These are phyloP conservation scores for Rhadina sibilatrix DNA, from an alignment of 2,113 vertebrate genomes.

Conservation along the genomic window DNA sequence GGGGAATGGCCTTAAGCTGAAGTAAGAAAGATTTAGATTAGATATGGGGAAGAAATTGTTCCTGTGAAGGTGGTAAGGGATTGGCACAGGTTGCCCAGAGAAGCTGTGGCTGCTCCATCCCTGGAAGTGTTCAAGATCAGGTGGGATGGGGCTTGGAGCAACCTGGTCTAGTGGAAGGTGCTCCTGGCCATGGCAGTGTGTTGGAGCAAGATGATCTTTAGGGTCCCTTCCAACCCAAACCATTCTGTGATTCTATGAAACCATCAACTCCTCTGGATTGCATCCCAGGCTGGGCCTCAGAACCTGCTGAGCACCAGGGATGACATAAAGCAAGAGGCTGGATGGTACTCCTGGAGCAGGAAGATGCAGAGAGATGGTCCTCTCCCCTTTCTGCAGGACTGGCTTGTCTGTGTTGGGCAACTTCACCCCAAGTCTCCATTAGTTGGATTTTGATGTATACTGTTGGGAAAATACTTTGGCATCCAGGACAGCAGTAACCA, in stretches of 20 bases:
- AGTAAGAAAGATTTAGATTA: background rate
- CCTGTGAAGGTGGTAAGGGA: background rate
- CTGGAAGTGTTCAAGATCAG: background rate
- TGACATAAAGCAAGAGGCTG: background rate
- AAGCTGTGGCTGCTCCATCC: background rate
- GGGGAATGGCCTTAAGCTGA: background rate
- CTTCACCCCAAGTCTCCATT: background rate
- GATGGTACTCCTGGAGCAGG: rapidly evolving
- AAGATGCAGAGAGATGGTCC: background rate
- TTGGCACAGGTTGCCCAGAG: background rate
- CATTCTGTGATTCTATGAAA: background rate
- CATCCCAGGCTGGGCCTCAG: background rate
- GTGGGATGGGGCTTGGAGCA: background rate
- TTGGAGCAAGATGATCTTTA: background rate
- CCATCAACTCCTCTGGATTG: background rate
- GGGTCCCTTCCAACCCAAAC: background rate
- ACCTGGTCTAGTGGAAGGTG: background rate
- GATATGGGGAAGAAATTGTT: background rate
- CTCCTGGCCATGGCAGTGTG: background rate
- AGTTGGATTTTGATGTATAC: background rate
- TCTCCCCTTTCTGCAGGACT: background rate
- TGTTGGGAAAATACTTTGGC: background rate
- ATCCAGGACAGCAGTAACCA: background rate
- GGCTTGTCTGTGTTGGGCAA: background rate
- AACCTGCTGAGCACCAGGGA: background rate